phyloP scores from a whole-genome alignment of 1,140 invertebrate genomes.

The Heliconius himera region DNA sequence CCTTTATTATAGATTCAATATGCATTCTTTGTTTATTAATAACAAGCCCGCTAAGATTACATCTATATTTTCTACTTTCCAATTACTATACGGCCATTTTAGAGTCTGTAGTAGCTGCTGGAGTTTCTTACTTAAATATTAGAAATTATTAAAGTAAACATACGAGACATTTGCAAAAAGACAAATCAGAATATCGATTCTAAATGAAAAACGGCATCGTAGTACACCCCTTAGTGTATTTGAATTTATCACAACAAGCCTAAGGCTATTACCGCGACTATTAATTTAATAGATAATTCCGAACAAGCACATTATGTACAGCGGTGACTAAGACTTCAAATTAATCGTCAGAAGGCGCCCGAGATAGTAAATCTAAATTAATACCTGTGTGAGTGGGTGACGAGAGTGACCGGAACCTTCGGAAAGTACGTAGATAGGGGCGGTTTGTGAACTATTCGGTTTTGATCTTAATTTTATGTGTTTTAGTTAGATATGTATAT shows the following conservation, averaged over 20 bases:
- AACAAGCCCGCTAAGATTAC: neutral
- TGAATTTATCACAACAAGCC: constrained; percentile 39
- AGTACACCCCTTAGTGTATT: constrained; percentile 34
- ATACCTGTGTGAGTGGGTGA: constrained; percentile 63
- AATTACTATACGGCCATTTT: neutral
- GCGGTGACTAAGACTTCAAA: constrained; percentile 59
- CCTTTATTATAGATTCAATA: constrained; percentile 26
- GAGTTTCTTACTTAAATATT: neutral
- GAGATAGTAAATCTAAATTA: constrained; percentile 70
- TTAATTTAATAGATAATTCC: constrained; percentile 47
- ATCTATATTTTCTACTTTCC: neutral
- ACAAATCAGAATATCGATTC: neutral
- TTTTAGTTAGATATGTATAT: no score
- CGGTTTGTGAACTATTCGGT: constrained; percentile 31
- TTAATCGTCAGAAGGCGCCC: constrained; percentile 56
- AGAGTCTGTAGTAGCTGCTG: neutral
- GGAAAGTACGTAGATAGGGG: constrained; percentile 48
- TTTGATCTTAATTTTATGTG: no score
- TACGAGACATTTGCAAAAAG: neutral
- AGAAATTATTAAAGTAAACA: neutral
- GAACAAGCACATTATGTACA: constrained; percentile 58
- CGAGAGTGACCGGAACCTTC: constrained; percentile 60
- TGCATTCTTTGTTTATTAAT: constrained; percentile 28
- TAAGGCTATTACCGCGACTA: constrained; percentile 36
- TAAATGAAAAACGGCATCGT: neutral